Conservation (phyloP, 2,797 vertebrate species). For the Girardinus metallicus region DNA sequence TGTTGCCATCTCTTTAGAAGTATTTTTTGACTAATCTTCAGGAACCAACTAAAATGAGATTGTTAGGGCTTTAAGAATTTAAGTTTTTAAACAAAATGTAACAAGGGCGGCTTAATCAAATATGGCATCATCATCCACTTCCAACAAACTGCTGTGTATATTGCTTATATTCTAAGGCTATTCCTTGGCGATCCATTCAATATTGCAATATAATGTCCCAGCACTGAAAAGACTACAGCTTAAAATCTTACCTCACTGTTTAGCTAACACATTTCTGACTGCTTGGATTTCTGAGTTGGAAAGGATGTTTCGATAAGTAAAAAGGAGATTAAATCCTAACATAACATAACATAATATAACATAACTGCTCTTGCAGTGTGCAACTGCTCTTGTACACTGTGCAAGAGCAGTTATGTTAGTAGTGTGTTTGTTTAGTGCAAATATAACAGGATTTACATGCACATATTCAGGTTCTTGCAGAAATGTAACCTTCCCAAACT, state of each 20-base stretch:
- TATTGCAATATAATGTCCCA: background rate
- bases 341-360: too few relatives aligned
- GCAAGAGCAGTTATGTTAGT: background rate
- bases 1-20: background rate
- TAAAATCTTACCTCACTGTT: too few relatives aligned
- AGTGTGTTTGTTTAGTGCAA: background rate
- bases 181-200: background rate
- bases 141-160: background rate
- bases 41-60: background rate
- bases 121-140: background rate
- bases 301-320: too few relatives aligned
- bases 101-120: background rate
- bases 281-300: too few relatives aligned
- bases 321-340: too few relatives aligned
- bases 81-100: background rate
- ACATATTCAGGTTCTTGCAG: background rate
- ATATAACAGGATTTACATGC: background rate
- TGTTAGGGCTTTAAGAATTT: background rate
- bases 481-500: background rate
- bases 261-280: background rate
- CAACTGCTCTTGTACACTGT: too few relatives aligned
- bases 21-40: background rate
- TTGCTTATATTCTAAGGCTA: background rate
- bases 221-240: background rate
- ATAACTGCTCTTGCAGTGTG: too few relatives aligned